Conservation (phyloP, 2,888 invertebrate genomes). For the Tridacna gigas region DNA sequence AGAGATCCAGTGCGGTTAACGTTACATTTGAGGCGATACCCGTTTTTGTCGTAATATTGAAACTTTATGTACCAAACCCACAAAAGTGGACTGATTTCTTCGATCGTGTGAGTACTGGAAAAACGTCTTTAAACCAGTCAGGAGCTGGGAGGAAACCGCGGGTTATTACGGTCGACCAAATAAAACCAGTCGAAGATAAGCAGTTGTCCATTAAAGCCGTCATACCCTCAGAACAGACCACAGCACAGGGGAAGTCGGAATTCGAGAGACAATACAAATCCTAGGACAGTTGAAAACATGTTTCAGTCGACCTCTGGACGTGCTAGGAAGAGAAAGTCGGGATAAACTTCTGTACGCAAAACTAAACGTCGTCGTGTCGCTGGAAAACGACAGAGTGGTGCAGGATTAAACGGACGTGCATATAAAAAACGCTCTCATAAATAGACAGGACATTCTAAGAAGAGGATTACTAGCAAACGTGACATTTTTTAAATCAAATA, state of each 20-base stretch:
- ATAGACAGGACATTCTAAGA: conserved; percentile 16
- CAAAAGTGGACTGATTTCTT: conserved; percentile 45
- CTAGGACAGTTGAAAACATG: too few relatives aligned
- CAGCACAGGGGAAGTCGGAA: conserved; percentile 38
- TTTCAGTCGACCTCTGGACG: conserved; percentile 22
- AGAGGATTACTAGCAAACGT: neutral
- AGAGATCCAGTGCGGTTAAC: conserved; percentile 43
- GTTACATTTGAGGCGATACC: conserved; percentile 45
- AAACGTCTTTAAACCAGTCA: conserved; percentile 30
- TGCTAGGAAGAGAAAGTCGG: conserved; percentile 12
- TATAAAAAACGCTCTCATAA: conserved; percentile 1
- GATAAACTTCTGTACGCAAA: neutral
- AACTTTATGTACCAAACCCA: conserved; percentile 56
- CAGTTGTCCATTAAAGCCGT: conserved; percentile 38
- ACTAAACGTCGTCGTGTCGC: conserved; percentile 14
- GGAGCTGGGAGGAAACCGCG: conserved; percentile 25
- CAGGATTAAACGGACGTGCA: neutral
- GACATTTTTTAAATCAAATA: conserved; percentile 42
- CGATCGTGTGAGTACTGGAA: conserved; percentile 32
- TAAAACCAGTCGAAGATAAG: neutral
- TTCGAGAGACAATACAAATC: too few relatives aligned
- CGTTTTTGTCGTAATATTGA: conserved; percentile 25
- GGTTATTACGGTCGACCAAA: conserved; percentile 31
- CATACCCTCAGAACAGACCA: conserved; percentile 32
- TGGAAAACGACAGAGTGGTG: neutral